Percentiles rank a stretch among this genome's conserved stretches.
Evolutionary conservation across 2,113 vertebrate species (phyloP).

Genomic region (Neoarius graeffei): DNA sequence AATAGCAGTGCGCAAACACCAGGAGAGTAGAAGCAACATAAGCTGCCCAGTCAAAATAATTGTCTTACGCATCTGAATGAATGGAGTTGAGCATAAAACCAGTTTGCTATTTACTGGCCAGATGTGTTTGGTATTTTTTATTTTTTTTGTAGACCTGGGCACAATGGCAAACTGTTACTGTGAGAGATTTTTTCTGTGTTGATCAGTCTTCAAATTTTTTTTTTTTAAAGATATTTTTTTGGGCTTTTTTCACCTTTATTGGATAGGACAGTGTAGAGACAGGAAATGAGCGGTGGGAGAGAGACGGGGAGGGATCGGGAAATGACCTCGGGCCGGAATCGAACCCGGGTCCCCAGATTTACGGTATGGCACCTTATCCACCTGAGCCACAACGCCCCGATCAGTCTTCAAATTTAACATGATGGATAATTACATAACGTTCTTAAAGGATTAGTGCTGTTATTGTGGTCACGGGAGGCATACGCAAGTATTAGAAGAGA

Average conservation of each 20-base stretch:
- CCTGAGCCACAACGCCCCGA: no score
- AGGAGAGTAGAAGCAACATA: neutral
- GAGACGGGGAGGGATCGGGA: no score
- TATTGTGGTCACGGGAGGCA: neutral
- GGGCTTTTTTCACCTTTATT: no score
- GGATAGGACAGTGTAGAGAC: no score
- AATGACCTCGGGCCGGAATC: no score
- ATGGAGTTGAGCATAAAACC: neutral
- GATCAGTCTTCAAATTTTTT: neutral
- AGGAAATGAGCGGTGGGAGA: no score
- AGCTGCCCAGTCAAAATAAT: neutral
- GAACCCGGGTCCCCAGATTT: no score
- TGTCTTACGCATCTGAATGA: neutral
- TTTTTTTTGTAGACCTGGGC: neutral
- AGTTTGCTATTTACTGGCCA: neutral
- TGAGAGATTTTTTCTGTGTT: neutral
- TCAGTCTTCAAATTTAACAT: neutral
- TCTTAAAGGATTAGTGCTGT: neutral
- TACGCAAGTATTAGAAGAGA: neutral
- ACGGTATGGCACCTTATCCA: no score
- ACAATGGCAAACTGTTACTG: neutral
- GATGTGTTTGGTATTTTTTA: neutral
- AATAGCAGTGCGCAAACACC: neutral
- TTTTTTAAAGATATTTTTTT: no score
- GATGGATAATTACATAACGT: neutral